Base-by-base conservation (phyloP, 2,113 vertebrate genomes). In the Indicator indicator region DNA sequence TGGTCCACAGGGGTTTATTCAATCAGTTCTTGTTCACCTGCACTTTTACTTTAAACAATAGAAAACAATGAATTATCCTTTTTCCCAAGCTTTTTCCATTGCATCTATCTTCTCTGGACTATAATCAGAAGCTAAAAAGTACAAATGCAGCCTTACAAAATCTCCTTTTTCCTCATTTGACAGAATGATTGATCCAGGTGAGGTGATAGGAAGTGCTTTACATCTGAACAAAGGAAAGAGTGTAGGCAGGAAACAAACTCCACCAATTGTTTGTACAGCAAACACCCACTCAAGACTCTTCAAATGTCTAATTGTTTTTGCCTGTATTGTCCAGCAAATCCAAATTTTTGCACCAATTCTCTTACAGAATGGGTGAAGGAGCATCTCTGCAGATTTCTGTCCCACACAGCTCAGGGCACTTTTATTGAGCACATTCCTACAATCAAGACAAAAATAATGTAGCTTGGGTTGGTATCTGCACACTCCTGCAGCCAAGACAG, bases 181-280 rank as follows among this genome's bases (percentile, higher is more conserved):
- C 88, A 94, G 58, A 63, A 92, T 54, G 83, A 90, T 75, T 75
- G 90, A 88, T 93, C 80, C 76, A 52, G 44, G 74, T 20, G 48
- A 62, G 86, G 69, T 44, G 69, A 80, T 72, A 92, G 80, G 90
- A 92, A 91, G 92, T 21, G 72, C 65, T 93, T 88, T 56, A 64
- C 38, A 71, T 38, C 44, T 5, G 38, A 93, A 94, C 94, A 95
- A 94, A 93, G 92, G 18, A 83, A 92, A 77, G 9, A 88, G 6
- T 94, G 73, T 88, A 48, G 63, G 68, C 42, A 86, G 93, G 69
- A 86, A 93, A 64, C 77, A 93, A 96, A 92, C 80, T 69, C 52
- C 15, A 83, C 56, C 42, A 24, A 60, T 14, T 64, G 58, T 86
- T 93, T 83, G 21, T 13, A 74, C n/a, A 92, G 64, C 69, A 64